Evolutionary conservation across 2,113 vertebrate genomes (phyloP).

Genomic region (Apaloderma vittatum): DNA sequence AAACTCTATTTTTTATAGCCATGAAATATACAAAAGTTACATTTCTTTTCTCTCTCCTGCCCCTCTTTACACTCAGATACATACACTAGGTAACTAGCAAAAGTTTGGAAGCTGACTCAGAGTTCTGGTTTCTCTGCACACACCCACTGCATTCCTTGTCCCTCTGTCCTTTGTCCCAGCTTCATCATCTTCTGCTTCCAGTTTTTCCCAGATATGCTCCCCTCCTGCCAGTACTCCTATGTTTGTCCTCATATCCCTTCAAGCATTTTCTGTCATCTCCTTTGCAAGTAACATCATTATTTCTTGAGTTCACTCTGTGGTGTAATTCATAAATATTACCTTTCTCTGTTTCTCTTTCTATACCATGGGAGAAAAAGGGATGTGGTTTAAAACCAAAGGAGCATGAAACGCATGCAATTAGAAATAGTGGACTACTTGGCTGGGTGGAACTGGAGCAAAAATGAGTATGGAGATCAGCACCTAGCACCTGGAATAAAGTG

Average conservation of each 20-base stretch:
- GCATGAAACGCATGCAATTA: background rate
- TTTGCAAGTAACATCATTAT: background rate
- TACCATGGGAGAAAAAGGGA: background rate
- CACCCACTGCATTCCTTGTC: background rate
- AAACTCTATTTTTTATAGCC: background rate
- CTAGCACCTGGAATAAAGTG: background rate
- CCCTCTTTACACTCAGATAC: background rate
- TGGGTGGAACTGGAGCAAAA: background rate
- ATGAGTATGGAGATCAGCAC: background rate
- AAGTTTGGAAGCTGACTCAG: background rate
- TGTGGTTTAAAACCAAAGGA: background rate
- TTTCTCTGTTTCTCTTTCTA: background rate
- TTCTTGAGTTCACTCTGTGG: background rate
- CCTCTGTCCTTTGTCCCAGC: background rate
- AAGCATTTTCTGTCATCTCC: background rate
- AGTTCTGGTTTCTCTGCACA: background rate
- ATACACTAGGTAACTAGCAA: background rate
- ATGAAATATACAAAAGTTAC: background rate
- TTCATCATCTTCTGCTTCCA: background rate
- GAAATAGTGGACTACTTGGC: background rate
- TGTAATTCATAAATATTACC: background rate
- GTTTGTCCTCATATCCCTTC: background rate
- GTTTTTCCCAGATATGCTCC: background rate
- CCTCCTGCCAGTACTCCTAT: background rate
- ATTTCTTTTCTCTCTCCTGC: background rate